Evolutionary conservation across 2,113 vertebrate species (phyloP).

Genomic region (Neogale vison): DNA sequence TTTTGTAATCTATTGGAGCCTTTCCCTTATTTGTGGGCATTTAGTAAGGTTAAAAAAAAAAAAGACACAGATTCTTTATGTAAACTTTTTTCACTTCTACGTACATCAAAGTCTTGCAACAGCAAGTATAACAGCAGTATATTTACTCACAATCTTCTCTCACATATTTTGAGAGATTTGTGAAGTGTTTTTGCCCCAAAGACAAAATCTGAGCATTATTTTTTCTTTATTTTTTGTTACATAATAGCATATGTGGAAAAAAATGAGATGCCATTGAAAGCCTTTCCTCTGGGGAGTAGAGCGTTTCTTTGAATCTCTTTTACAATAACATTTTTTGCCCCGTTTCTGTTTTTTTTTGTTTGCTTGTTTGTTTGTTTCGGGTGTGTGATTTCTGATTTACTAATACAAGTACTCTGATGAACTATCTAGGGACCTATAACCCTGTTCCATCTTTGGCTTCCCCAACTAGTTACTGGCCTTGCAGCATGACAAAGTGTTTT

Average conservation of each 20-base stretch:
- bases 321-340: not conserved
- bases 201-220: not conserved
- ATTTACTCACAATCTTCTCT: not conserved
- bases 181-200: constrained; percentile 9
- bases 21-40: not conserved
- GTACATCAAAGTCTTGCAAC: constrained; percentile 11
- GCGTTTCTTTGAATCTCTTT: constrained; percentile 14
- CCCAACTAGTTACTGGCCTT: constrained; percentile 34
- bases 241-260: not conserved
- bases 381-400: constrained; percentile 51
- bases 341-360: constrained; percentile 24
- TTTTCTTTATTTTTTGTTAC: constrained; percentile 8
- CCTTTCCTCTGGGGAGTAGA: not conserved
- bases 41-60: not conserved
- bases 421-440: constrained; percentile 33
- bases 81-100: constrained; percentile 20
- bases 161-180: constrained; percentile 31
- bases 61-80: not conserved
- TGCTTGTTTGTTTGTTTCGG: constrained; percentile 42
- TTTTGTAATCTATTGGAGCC: not conserved
- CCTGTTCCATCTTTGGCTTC: constrained; percentile 26
- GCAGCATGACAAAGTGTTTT: not conserved
- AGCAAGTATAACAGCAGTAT: not conserved
- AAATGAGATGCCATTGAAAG: not conserved
- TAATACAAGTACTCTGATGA: constrained; percentile 48